Base-by-base conservation (phyloP, 2,888 invertebrate genomes). In the Lasioglossum leucozonium region DNA sequence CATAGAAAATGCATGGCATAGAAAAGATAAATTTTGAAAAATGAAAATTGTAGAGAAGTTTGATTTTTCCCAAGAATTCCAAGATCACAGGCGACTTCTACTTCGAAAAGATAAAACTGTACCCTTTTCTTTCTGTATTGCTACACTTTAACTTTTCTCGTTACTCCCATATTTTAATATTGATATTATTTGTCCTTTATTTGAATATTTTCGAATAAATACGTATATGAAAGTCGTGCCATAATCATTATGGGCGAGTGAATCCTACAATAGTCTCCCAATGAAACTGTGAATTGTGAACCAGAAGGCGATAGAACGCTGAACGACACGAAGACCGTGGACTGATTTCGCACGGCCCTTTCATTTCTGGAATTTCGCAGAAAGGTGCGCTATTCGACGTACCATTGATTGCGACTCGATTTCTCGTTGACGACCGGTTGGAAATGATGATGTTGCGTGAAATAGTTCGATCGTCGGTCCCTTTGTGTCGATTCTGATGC, bases 361-460 rank as follows among this genome's bases (percentile, higher is more conserved):
- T 75, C 72, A 72, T 73, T 79, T 62, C 65, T 40, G 73, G 78
- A 78, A 72, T 58, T 42, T 58, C 78, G 72, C 58, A 58, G 42
- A 34, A 72, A 72, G 78, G 69, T 40, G 69, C 13, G 69, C 69
- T 40, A 34, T 72, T 78, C 72, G 78, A 77, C 67, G 67, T n/a
- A 26, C 72, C 44, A 58, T 78, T 78, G 78, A 78, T 78, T 73
- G 72, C 72, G 72, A 79, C 62, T 62, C 34, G 58, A 37, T 72
- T 37, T 34, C 51, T 30, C 55, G 73, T 40, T 44, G 65, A 76
- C 65, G 65, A 79, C 62, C 62, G 58, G 40, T 69, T 69, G 69
- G 69, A 69, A 69, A 69, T 72, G 26, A 34, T 62, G 65, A 72
- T 72, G 72, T 72, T 67, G 34, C 69, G 77, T 37, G 74, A 58